phyloP scores from a whole-genome alignment of 2,888 invertebrate genomes.

The Erynnis tages region DNA sequence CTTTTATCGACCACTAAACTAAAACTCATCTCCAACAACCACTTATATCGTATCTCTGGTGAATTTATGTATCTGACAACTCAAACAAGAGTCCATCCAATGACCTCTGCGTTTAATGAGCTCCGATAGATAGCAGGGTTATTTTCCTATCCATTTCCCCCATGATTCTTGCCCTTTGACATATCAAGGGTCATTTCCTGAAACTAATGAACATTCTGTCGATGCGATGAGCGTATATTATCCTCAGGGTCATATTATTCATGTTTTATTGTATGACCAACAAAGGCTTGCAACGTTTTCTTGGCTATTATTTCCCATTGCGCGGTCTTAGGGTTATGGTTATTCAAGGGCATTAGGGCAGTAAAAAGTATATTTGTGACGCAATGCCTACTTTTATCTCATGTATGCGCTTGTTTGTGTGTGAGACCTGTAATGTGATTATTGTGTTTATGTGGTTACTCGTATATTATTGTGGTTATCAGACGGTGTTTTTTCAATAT shows the following conservation, averaged over 20 bases:
- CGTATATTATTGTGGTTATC: too few relatives aligned
- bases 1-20: too few relatives aligned
- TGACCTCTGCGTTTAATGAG: slow-evolving; percentile 16
- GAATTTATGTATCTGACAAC: too few relatives aligned
- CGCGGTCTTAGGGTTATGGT: background rate
- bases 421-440: too few relatives aligned
- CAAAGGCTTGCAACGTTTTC: background rate
- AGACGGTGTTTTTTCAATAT: too few relatives aligned
- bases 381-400: too few relatives aligned
- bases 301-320: background rate
- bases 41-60: background rate
- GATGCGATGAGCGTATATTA: slow-evolving; percentile 10
- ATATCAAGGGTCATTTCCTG: slow-evolving; percentile 13
- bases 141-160: slow-evolving; percentile 5
- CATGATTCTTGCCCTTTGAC: slow-evolving; percentile 8
- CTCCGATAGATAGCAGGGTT: background rate
- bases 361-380: too few relatives aligned
- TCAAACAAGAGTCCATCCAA: background rate
- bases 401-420: too few relatives aligned
- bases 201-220: slow-evolving; percentile 5
- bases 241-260: slow-evolving; percentile 1
- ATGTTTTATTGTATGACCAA: slow-evolving; percentile 3
- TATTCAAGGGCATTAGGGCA: background rate
- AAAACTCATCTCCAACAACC: too few relatives aligned
- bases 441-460: too few relatives aligned